Conservation (phyloP, 2,797 vertebrate genomes). For the Choloepus didactylus region DNA sequence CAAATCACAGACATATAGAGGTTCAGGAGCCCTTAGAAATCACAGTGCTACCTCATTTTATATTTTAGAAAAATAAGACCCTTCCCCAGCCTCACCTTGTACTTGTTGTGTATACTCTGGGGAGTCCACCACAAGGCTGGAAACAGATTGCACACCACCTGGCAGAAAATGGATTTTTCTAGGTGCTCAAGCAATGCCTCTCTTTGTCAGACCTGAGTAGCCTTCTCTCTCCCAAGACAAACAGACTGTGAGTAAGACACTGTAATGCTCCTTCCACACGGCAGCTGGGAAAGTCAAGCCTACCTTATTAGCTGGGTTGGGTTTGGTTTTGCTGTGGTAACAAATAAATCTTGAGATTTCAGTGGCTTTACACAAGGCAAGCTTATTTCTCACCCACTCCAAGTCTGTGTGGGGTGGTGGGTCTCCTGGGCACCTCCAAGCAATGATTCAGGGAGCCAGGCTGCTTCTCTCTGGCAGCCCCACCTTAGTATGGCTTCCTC, state of each 20-base stretch:
- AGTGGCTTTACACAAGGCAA: neutral
- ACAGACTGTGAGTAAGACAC: neutral
- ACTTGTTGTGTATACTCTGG: neutral
- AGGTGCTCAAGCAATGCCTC: neutral
- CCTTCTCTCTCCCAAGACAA: neutral
- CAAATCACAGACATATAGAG: neutral
- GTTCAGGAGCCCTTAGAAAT: neutral
- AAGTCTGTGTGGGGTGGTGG: neutral
- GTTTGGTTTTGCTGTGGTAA: neutral
- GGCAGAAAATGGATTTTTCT: neutral
- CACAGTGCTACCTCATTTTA: neutral
- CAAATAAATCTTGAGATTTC: slow-evolving; percentile 4
- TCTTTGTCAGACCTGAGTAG: neutral
- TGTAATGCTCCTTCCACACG: neutral
- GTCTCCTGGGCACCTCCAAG: neutral
- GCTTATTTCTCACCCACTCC: neutral
- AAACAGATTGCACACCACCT: neutral
- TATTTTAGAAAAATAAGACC: neutral
- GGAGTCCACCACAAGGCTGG: neutral
- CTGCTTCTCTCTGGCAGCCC: neutral
- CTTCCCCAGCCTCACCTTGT: neutral
- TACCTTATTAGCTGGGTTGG: neutral
- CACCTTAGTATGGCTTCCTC: neutral
- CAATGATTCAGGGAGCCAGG: neutral
- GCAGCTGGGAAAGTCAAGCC: neutral